Conservation (phyloP, 2,888 invertebrate genomes). For the Panopea generosa region DNA sequence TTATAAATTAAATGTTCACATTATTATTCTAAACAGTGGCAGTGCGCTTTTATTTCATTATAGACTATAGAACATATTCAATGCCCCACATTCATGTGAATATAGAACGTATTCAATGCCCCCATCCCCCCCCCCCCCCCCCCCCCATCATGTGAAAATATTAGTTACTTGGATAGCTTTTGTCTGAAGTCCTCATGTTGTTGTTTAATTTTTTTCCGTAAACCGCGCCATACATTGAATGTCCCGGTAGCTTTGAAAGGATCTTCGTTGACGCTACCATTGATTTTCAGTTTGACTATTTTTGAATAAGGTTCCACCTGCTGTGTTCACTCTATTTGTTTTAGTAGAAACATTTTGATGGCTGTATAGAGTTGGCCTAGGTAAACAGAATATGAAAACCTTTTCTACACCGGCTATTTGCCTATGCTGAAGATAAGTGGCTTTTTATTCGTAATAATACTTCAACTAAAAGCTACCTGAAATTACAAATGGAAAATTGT, state of each 20-base stretch:
- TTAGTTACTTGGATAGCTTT: slow-evolving; percentile 35
- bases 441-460: slow-evolving; percentile 16
- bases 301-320: slow-evolving; percentile 35
- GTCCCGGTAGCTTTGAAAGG: slow-evolving; percentile 37
- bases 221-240: slow-evolving; percentile 15
- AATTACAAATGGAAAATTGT: slow-evolving; percentile 1
- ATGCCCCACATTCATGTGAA: too few species aligned
- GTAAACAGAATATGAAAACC: slow-evolving; percentile 29
- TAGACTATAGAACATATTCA: too few species aligned
- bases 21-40: too few species aligned
- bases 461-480: slow-evolving; percentile 28
- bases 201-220: slow-evolving; percentile 37
- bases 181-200: slow-evolving; percentile 41
- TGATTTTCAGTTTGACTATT: slow-evolving; percentile 45
- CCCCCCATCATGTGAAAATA: slow-evolving; percentile 57
- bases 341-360: slow-evolving; percentile 60
- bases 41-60: too few species aligned
- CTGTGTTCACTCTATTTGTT: slow-evolving; percentile 55
- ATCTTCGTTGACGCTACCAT: slow-evolving; percentile 33
- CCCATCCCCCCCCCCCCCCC: too few species aligned
- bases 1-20: too few species aligned
- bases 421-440: slow-evolving; percentile 26
- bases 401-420: slow-evolving; percentile 36
- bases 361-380: slow-evolving; percentile 25
- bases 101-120: too few species aligned